Evolutionary conservation across 1,140 invertebrate genomes (phyloP), one percentile per base, ranked within the genome.

Genomic region (Conopomorpha cramerella): DNA sequence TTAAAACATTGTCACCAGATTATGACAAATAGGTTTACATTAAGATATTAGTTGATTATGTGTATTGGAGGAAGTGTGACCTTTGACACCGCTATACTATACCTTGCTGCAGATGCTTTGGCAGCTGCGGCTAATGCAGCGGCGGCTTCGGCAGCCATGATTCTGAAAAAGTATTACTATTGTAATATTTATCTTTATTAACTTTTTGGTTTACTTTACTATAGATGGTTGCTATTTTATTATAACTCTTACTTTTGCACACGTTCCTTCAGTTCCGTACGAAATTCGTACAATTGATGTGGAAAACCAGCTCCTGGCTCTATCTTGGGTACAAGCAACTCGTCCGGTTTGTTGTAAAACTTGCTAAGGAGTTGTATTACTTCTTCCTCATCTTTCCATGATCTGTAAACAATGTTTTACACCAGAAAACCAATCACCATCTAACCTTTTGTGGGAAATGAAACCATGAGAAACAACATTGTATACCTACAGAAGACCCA

Each of bases 331-430:
- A 76, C 45, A 8, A 76, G 39, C 52, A 76, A 68, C 42, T 76
- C 71, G 17, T 59, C 52, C 0, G 64, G 67, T 35, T 67, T 66
- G 32, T 61, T 55, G 16, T 76, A 76, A 46, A 71, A 76, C 47
- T 53, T 68, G 44, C 54, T 47, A 0, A 76, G 38, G 34, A 76
- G 38, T 25, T 63, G 51, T 47, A 53, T 65, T 7, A 71, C 54
- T 36, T 72, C 58, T 3, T 76, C 65, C 45, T 76, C 71, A 48
- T 67, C 51, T 37, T 56, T 53, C 71, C 71, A 76, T 38, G 62
- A 58, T 3, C 70, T 74, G 30, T 16, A 10, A 32, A 31, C 6
- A 13, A 8, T 28, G n/a, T n/a, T n/a, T n/a, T n/a, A n/a, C n/a
- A n/a, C n/a, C n/a, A n/a, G n/a, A n/a, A n/a, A n/a, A n/a, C n/a